Evolutionary conservation across 2,797 vertebrate genomes (phyloP).

Genomic region (Eurystomus glaucurus): DNA sequence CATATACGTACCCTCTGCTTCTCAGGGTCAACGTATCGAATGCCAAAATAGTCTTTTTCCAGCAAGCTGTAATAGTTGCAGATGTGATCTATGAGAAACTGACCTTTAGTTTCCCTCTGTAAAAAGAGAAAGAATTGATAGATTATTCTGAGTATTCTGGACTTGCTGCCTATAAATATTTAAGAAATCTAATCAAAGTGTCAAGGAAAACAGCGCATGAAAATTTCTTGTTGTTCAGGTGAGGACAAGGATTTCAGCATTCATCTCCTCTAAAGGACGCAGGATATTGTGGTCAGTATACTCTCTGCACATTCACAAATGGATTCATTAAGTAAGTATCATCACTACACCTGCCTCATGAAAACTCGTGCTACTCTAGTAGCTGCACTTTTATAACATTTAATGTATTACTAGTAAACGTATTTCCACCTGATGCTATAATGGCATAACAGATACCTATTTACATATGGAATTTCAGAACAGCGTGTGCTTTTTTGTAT

Average conservation of each 20-base stretch:
- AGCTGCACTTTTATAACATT: background rate
- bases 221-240: background rate
- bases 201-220: background rate
- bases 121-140: constrained; percentile 71
- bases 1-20: constrained; percentile 93
- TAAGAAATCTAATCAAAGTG: background rate
- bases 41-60: constrained; percentile 98
- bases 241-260: background rate
- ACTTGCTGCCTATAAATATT: background rate
- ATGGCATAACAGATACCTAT: background rate
- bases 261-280: background rate
- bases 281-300: background rate
- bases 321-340: background rate
- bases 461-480: background rate
- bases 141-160: background rate
- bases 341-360: background rate
- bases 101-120: constrained; percentile 97
- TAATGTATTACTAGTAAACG: background rate
- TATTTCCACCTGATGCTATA: background rate
- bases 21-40: constrained; percentile 97
- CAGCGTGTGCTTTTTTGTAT: rapidly evolving
- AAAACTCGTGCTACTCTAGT: background rate
- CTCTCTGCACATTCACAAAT: background rate
- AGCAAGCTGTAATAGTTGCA: constrained; percentile 98
- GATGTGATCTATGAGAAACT: constrained; percentile 95